These are phyloP conservation scores for Rhabditoides inermis DNA, from an alignment of 2,888 invertebrate species.

Conservation along the genomic window DNA sequence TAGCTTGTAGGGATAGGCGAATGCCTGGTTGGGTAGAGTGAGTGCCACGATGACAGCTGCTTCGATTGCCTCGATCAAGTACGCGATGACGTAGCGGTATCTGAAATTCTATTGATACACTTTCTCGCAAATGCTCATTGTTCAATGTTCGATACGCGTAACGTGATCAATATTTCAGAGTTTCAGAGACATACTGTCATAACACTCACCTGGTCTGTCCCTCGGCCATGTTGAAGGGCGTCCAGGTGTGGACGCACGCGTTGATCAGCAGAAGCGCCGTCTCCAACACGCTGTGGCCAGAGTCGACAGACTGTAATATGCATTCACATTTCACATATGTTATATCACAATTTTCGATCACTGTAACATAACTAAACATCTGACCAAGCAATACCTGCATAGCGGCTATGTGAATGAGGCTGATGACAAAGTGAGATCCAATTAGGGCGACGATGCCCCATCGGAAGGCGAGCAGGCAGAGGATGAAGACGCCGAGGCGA, in stretches of 20 bases:
- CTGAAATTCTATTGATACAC: too few relatives aligned
- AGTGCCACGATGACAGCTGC: slow-evolving; percentile 15
- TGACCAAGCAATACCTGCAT: slow-evolving; percentile 17
- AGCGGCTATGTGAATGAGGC: slow-evolving; percentile 18
- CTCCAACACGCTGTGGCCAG: slow-evolving; percentile 17
- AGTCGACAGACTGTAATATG: slow-evolving; percentile 19
- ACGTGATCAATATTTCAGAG: too few relatives aligned
- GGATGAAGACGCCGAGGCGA: slow-evolving; percentile 19
- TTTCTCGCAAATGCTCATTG: too few relatives aligned
- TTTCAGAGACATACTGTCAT: too few relatives aligned
- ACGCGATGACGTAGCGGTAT: slow-evolving; percentile 27
- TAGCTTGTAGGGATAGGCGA: background rate
- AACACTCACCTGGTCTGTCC: slow-evolving; percentile 27
- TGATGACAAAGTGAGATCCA: slow-evolving; percentile 15
- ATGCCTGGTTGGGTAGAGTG: background rate
- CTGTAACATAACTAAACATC: slow-evolving; percentile 4
- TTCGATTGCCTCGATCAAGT: slow-evolving; percentile 31
- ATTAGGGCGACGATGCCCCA: slow-evolving; percentile 11
- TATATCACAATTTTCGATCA: too few relatives aligned
- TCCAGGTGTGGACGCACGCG: slow-evolving; percentile 31
- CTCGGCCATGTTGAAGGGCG: slow-evolving; percentile 43
- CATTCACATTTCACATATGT: too few relatives aligned
- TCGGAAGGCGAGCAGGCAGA: slow-evolving; percentile 10
- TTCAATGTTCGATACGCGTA: too few relatives aligned
- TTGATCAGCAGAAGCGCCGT: slow-evolving; percentile 25